Percentiles rank a stretch among this genome's conserved stretches.
These are phyloP conservation scores for Papilio polyxenes DNA, from an alignment of 1,140 invertebrate species.

Conservation along the genomic window DNA sequence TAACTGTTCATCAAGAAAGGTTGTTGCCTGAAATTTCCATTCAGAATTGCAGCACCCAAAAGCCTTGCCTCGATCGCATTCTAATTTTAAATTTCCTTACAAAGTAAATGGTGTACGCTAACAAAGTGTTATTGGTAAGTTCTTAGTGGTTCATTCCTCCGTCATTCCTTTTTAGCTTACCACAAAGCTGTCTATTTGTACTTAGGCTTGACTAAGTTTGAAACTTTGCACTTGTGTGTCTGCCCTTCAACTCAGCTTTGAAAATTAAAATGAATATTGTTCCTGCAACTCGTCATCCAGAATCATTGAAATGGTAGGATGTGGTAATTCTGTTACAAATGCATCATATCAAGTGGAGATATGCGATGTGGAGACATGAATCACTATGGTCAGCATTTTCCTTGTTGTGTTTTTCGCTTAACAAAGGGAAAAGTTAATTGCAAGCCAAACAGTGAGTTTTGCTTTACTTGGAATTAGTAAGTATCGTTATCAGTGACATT, in stretches of 20 bases:
- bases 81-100: neutral
- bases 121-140: no score
- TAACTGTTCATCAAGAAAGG: neutral
- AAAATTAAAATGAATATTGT: neutral
- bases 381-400: neutral
- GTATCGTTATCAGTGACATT: slow-evolving; percentile 68
- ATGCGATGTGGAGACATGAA: neutral
- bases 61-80: neutral
- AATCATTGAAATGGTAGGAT: neutral
- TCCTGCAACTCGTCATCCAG: neutral
- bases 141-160: neutral
- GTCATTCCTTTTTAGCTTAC: no score
- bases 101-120: no score
- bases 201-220: neutral
- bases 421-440: slow-evolving; percentile 13
- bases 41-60: neutral
- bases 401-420: neutral
- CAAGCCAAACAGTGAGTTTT: neutral
- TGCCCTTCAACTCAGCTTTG: neutral
- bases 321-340: neutral
- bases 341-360: neutral
- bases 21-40: neutral
- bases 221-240: neutral
- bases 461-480: slow-evolving; percentile 53
- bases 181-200: neutral